phyloP scores from a whole-genome alignment of 2,888 invertebrate genomes.

The Lasius fuliginosus region DNA sequence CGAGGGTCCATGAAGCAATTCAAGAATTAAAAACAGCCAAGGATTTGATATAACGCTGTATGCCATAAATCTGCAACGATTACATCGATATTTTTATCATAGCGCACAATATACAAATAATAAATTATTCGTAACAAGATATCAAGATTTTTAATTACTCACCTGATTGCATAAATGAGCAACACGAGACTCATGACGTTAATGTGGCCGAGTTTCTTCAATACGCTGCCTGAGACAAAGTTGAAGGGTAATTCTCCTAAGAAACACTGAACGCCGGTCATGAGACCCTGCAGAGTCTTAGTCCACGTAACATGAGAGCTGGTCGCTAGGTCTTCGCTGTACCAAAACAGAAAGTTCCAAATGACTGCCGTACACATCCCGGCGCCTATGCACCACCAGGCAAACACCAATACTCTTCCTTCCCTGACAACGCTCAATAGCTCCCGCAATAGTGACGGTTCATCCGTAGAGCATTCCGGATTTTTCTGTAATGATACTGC shows the following conservation, averaged over 20 bases:
- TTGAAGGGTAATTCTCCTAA: constrained; percentile 95
- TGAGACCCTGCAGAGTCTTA: constrained; percentile 92
- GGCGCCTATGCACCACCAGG: constrained; percentile 93
- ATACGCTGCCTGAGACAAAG: constrained; percentile 90
- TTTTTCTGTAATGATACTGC: constrained; percentile 76
- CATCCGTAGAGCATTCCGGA: constrained; percentile 71
- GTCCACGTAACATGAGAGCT: constrained; percentile 86
- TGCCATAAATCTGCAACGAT: constrained; percentile 89
- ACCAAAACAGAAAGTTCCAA: constrained; percentile 96
- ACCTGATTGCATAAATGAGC: constrained; percentile 91
- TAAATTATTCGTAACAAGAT: constrained; percentile 11
- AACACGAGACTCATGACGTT: constrained; percentile 94
- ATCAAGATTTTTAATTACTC: constrained; percentile 32
- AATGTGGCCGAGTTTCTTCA: constrained; percentile 90
- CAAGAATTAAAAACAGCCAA: constrained; percentile 95
- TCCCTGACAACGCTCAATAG: constrained; percentile 78
- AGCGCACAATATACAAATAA: constrained; percentile 6
- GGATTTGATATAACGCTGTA: constrained; percentile 94
- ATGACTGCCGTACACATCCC: constrained; percentile 94
- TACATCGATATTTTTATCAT: constrained; percentile 18
- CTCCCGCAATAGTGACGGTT: constrained; percentile 82
- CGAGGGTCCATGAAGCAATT: constrained; percentile 95
- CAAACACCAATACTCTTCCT: constrained; percentile 89
- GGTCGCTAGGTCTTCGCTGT: constrained; percentile 91
- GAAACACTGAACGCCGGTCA: constrained; percentile 93